Conservation (phyloP, 1,140 invertebrate species). For the Magallana gigas region DNA sequence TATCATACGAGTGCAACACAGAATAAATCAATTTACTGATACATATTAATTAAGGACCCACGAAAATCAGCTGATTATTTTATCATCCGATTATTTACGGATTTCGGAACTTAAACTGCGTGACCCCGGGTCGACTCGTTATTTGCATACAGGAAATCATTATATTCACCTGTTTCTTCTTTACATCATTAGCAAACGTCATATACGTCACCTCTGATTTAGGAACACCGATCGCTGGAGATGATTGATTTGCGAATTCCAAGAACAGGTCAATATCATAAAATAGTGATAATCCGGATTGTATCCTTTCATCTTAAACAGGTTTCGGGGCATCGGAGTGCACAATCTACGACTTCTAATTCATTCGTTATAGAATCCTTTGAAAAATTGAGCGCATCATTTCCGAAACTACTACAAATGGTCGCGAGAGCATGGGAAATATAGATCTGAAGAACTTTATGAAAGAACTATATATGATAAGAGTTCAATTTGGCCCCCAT, state of each 20-base stretch:
- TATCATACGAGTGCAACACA: neutral
- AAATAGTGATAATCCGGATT: neutral
- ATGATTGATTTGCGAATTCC: neutral
- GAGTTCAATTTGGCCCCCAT: no score
- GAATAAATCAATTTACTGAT: neutral
- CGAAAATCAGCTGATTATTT: neutral
- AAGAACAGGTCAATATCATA: constrained; percentile 8
- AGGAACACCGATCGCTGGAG: neutral
- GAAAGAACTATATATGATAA: no score
- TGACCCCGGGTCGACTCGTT: neutral
- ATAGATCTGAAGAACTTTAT: neutral
- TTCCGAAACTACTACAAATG: neutral
- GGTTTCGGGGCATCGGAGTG: neutral
- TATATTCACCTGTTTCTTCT: constrained; percentile 26
- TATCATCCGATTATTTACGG: neutral
- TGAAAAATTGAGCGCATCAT: constrained; percentile 20
- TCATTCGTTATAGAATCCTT: neutral
- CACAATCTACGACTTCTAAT: neutral
- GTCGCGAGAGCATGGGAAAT: constrained; percentile 3
- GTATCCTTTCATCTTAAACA: neutral
- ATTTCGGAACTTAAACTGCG: neutral
- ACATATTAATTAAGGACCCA: neutral
- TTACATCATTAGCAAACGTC: constrained; percentile 27
- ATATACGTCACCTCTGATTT: constrained; percentile 14
- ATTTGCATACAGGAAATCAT: neutral